phyloP scores from a whole-genome alignment of 1,140 invertebrate genomes.

The Drosophila sechellia region DNA sequence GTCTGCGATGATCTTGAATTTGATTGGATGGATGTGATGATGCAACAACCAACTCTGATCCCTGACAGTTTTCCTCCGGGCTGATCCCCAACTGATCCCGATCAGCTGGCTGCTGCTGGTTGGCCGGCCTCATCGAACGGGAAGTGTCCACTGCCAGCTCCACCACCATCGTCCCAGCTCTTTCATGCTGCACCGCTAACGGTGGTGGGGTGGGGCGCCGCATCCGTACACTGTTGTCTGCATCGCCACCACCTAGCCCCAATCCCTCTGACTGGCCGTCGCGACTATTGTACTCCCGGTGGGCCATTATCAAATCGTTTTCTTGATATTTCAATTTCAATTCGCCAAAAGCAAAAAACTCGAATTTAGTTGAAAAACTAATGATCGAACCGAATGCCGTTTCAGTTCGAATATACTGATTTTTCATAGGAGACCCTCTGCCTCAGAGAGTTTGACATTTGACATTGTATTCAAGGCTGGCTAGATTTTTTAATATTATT shows the following conservation, averaged over 20 bases:
- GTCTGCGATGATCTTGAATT: background rate
- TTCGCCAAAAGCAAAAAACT: slow-evolving; percentile 18
- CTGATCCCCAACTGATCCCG: background rate
- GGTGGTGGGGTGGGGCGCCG: background rate
- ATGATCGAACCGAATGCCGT: slow-evolving; percentile 10
- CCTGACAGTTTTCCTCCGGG: background rate
- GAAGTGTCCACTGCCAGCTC: background rate
- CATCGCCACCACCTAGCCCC: slow-evolving; percentile 28
- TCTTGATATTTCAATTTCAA: background rate
- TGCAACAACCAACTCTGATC: background rate
- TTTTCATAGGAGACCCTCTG: background rate
- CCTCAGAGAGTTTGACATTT: background rate
- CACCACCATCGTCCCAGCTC: background rate
- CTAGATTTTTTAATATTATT: background rate
- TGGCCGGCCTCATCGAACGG: background rate
- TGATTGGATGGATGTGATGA: background rate
- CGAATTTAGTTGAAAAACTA: slow-evolving; percentile 20
- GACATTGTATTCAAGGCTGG: background rate
- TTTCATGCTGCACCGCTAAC: background rate
- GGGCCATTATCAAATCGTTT: slow-evolving; percentile 2
- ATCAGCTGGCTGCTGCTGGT: background rate
- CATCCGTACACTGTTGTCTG: slow-evolving; percentile 26
- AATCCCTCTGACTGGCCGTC: background rate
- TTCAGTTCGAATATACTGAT: slow-evolving; percentile 9
- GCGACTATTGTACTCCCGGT: slow-evolving; percentile 6